A percentile compares a stretch with the other conserved stretches of the same genome.
Evolutionary conservation across 1,140 invertebrate species (phyloP).

Genomic region (Cotesia vestalis): DNA sequence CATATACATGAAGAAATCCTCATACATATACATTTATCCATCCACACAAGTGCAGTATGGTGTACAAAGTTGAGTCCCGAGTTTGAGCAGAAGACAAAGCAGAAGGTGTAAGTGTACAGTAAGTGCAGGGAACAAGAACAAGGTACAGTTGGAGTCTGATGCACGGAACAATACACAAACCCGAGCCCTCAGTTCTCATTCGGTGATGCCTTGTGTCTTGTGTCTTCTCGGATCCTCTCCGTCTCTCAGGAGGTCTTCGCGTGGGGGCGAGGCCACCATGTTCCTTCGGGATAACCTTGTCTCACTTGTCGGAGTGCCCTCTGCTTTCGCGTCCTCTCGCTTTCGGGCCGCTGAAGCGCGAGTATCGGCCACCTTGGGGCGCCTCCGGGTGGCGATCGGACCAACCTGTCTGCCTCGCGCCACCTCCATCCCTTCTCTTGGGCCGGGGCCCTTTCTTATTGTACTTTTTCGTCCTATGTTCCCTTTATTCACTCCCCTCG

Average conservation of each 20-base stretch:
- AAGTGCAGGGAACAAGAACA: background rate
- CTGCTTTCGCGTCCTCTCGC: constrained; percentile 36
- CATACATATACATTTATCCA: no score
- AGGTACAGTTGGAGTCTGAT: no score
- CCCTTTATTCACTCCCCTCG: constrained; percentile 15
- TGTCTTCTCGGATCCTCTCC: constrained; percentile 43
- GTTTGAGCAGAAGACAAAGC: background rate
- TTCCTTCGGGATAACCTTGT: constrained; percentile 48
- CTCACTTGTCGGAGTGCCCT: constrained; percentile 20
- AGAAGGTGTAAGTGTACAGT: background rate
- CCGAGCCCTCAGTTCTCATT: constrained; percentile 16
- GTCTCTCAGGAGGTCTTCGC: constrained; percentile 53
- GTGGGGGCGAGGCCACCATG: constrained; percentile 66
- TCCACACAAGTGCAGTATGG: background rate
- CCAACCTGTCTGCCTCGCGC: constrained; percentile 58
- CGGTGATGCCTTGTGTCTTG: constrained; percentile 25
- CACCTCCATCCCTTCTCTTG: constrained; percentile 47
- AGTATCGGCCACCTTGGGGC: constrained; percentile 61
- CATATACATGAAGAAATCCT: constrained; percentile 1
- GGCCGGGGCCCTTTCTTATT: background rate
- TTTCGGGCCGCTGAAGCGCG: constrained; percentile 39
- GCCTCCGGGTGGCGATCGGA: constrained; percentile 62
- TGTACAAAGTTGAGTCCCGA: background rate
- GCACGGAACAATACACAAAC: background rate
- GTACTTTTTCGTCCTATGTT: constrained; percentile 1